Base-by-base conservation (phyloP, 2,797 vertebrate genomes). In the Discoglossus pictus region DNA sequence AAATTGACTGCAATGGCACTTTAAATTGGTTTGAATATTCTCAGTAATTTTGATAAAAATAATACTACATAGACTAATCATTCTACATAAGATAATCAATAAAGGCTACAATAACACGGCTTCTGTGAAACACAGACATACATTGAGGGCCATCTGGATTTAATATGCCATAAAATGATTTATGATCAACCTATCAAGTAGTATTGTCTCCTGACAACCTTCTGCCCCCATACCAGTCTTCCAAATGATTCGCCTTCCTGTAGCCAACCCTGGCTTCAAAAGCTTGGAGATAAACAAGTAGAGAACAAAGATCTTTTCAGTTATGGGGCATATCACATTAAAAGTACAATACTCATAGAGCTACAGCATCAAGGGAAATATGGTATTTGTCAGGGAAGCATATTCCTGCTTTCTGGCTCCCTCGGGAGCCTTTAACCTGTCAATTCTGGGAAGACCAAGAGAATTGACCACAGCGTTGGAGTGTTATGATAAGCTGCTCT, bases 291-390 rank as follows among this genome's bases (percentile, higher is more conserved):
- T 25, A 39, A 31, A 16, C 23, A 23, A 5, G 42, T 59, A 18
- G 44, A 9, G 23, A 50, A 20, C 20, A n/a, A 18, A 21, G 16
- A 12, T 11, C n/a, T 16, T 9, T 36, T 25, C 42, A 53, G 16
- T 53, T 20, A 23, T 34, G 34, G 38, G 7, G 55, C 46, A 65
- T 76, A 75, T 71, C 61, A 52, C 62, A 65, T 60, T 62, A 25
- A 31, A 53, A 76, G 35, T 71, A 42, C 65, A 61, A 50, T 76
- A 67, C 3, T 9, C 24, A 71, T 61, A 12, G 65, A 73, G 35
- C 40, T 35, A 62, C 4, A 2, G 36, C 65, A 73, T 60, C 25
- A 25, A 76, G 16, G 18, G 58, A 74, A 73, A 35, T 50, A 12
- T 36, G 72, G 47, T 6, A 43, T 74, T 74, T 53, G 7, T 43